Evolutionary conservation across 2,797 vertebrate genomes (phyloP), one percentile per base, ranked within the genome.

Genomic region (Siniperca scherzeri): DNA sequence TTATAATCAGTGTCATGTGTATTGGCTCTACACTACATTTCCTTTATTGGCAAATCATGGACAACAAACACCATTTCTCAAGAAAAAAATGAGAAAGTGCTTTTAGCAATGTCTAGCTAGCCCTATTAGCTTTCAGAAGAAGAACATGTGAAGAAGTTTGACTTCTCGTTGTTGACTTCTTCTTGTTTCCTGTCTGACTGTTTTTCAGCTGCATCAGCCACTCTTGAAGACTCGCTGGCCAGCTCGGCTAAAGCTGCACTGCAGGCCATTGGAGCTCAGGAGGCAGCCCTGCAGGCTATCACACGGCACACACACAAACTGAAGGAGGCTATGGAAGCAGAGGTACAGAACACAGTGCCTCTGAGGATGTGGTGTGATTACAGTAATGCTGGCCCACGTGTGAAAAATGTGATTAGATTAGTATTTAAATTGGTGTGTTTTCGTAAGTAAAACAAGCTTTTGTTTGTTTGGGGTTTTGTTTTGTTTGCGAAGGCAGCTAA

Each of bases 261-360:
- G 48, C 96, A 97, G 88, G 97, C 98, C 0, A 95, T 99, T 1
- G 96, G 96, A 36, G 97, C 98, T 1, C 98, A 99, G 93, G 97
- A 99, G 46, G 95, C 96, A 4, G 98, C 98, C 0, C 94, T 98
- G 53, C 95, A 97, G 36, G 97, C 99, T 1, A 96, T 99, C 53
- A 91, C 82, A 1, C 90, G 88, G 33, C 98, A 99, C 82, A 96
- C 96, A 0, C 93, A 85, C 13, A 96, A 95, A 42, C 91, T 99
- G 83, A 97, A 96, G 92, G 96, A 98, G 71, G 98, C 98, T 4
- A 99, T 99, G 98, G 99, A 97, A 53, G 92, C 96, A 7, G 97
- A 98, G 97, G 98, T 99, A 81, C n/a, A 36, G 21, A 40, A 13
- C 46, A 38, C 59, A 53, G 2, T 9, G 17, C 4, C 59, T 0